Percentiles rank a stretch among this genome's conserved stretches.
phyloP scores from a whole-genome alignment of 2,113 vertebrate genomes.

The Campylomormyrus numenius region DNA sequence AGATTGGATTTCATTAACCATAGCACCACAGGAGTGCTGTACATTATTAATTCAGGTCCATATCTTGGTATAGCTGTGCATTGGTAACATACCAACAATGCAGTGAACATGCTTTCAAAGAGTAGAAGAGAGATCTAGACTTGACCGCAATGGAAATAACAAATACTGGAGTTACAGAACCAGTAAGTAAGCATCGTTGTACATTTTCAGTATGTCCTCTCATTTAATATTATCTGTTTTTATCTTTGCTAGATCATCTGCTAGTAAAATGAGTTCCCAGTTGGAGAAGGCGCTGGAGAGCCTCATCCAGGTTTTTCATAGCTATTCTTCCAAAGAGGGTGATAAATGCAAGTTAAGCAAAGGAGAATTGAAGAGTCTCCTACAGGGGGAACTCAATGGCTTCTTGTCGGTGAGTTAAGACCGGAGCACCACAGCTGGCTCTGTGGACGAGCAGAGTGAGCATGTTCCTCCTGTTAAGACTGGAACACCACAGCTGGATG shows the following conservation, averaged over 20 bases:
- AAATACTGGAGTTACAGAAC: background rate
- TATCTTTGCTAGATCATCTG: background rate
- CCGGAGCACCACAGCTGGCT: background rate
- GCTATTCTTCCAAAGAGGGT: constrained; percentile 80
- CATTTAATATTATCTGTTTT: background rate
- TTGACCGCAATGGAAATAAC: background rate
- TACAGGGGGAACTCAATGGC: constrained; percentile 67
- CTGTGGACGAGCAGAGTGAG: background rate
- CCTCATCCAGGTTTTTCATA: constrained; percentile 77
- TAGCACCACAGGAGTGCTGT: background rate
- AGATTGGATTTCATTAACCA: background rate
- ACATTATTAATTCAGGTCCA: background rate
- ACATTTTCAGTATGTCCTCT: background rate
- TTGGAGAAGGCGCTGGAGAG: constrained; percentile 71
- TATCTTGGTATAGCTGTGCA: background rate
- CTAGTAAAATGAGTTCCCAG: constrained; percentile 59
- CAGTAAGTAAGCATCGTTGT: background rate
- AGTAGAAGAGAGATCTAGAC: background rate
- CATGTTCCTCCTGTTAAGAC: constrained; percentile 26
- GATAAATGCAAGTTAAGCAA: constrained; percentile 87
- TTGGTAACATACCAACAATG: background rate
- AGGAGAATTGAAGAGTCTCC: constrained; percentile 72
- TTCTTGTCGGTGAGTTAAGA: constrained; percentile 66
- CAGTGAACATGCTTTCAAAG: background rate
- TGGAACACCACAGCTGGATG: background rate